Evolutionary conservation across 1,140 invertebrate species (phyloP).

Genomic region (Diabrotica virgifera): DNA sequence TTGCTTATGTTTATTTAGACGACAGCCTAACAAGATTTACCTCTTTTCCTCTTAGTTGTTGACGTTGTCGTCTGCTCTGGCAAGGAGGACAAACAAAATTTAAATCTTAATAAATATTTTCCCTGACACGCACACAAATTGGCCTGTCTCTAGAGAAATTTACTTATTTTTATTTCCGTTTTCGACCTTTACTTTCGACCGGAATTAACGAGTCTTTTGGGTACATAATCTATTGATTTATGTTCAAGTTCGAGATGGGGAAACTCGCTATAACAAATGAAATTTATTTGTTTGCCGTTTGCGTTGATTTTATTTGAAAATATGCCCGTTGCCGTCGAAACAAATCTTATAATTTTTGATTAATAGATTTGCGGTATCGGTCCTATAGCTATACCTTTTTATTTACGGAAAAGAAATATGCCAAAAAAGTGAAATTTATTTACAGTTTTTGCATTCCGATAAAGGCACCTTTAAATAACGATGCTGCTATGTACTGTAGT

Average conservation of each 20-base stretch:
- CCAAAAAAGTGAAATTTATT: background rate
- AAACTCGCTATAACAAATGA: constrained; percentile 10
- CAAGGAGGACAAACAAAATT: constrained; percentile 25
- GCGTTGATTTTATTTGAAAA: constrained; percentile 13
- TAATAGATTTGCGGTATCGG: background rate
- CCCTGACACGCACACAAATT: constrained; percentile 10
- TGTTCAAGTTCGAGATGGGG: constrained; percentile 3
- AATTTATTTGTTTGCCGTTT: constrained; percentile 11
- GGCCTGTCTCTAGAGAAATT: constrained; percentile 12
- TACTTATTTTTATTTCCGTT: constrained; percentile 16
- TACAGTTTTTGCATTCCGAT: constrained; percentile 8
- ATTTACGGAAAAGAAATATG: background rate
- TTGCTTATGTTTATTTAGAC: constrained; percentile 7
- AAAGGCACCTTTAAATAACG: background rate
- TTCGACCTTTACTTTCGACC: constrained; percentile 14
- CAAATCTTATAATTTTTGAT: constrained; percentile 6
- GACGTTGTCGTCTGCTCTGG: constrained; percentile 1
- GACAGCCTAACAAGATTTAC: constrained; percentile 6
- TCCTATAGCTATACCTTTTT: background rate
- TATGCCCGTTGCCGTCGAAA: constrained; percentile 4
- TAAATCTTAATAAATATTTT: constrained; percentile 30
- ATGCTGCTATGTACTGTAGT: too few relatives aligned
- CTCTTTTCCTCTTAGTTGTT: background rate
- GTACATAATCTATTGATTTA: constrained; percentile 15
- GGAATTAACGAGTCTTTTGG: constrained; percentile 13